Percentiles rank a stretch among this genome's conserved stretches.
Evolutionary conservation across 1,140 invertebrate species (phyloP).

Genomic region (Drosophila serrata): DNA sequence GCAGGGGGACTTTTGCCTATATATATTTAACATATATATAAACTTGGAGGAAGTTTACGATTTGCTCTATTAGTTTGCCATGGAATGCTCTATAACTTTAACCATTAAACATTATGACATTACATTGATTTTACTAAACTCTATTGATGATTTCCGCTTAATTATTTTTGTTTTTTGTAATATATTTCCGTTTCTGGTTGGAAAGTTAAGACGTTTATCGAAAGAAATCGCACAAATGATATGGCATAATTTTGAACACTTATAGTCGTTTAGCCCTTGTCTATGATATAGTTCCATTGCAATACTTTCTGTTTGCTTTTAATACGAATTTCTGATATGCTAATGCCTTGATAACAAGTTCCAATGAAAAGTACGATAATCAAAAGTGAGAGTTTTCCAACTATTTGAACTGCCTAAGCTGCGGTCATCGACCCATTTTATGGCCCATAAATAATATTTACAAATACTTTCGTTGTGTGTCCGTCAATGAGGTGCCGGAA

Average conservation of each 20-base stretch:
- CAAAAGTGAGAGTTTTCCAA: constrained; percentile 28
- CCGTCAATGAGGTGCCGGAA: constrained; percentile 37
- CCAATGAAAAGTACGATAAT: constrained; percentile 36
- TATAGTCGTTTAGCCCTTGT: constrained; percentile 53
- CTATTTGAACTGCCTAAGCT: constrained; percentile 44
- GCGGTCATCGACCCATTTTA: constrained; percentile 14
- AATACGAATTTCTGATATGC: constrained; percentile 63
- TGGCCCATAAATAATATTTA: constrained; percentile 39
- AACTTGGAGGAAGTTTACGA: constrained; percentile 70
- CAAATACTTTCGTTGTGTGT: constrained; percentile 57
- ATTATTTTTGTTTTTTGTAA: constrained; percentile 4
- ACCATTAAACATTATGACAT: constrained; percentile 52
- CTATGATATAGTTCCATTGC: constrained; percentile 40
- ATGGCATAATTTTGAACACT: constrained; percentile 62
- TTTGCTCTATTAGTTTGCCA: constrained; percentile 55
- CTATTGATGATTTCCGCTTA: constrained; percentile 49
- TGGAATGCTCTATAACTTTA: constrained; percentile 62
- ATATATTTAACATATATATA: constrained; percentile 37
- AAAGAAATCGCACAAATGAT: constrained; percentile 53
- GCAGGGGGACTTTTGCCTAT: constrained; percentile 60
- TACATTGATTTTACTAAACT: constrained; percentile 50
- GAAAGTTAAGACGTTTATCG: constrained; percentile 52
- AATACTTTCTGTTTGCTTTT: constrained; percentile 2
- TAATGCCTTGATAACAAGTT: constrained; percentile 79
- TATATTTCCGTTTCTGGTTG: constrained; percentile 32